Evolutionary conservation across 1,140 invertebrate species (phyloP), one percentile per base, ranked within the genome.

Genomic region (Doryteuthis pealeii): DNA sequence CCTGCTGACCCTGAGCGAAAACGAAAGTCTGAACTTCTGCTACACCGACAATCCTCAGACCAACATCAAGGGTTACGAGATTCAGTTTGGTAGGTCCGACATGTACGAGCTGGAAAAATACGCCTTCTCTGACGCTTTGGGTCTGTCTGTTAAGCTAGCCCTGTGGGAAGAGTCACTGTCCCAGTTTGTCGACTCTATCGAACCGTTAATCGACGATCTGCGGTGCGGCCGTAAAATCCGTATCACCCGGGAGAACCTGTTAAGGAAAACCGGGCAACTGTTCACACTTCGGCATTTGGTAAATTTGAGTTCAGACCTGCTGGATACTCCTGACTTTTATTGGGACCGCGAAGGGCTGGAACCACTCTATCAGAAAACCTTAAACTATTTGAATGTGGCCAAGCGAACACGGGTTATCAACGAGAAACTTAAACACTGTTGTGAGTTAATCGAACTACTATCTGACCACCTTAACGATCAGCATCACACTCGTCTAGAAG

Each of bases 251-350:
- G 89, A 91, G 32, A 90, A 94, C 80, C 93, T 97, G 31, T 89
- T 98, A 12, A 91, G 91, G n/a, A 97, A 96, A 86, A 93, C 95
- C 66, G 96, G 96, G 0, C 93, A 97, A 90, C 84, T 98, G 18
- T 97, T 96, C 86, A 92, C 93, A 1, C 88, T 98, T 31, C 90
- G 95, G 54, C 96, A 98, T 88, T 90, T 92, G 3, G 93, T 99
- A 12, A 98, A 97, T 88, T 90, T 98, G 67, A 95, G 94, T 76
- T 98, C 96, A 0, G 96, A 98, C 88, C 89, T 98, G 10, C 86
- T 98, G 58, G 96, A 98, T 85, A 95, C 94, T 0, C 96, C 97
- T 0, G 97, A 99, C 88, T 98, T 98, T 88, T 98, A 98, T 86
- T 99, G 97, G 96, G 96, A 98, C 80, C 91, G 94, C 70, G 94